Evolutionary conservation across 2,113 vertebrate genomes (phyloP).

Genomic region (Numida meleagris): DNA sequence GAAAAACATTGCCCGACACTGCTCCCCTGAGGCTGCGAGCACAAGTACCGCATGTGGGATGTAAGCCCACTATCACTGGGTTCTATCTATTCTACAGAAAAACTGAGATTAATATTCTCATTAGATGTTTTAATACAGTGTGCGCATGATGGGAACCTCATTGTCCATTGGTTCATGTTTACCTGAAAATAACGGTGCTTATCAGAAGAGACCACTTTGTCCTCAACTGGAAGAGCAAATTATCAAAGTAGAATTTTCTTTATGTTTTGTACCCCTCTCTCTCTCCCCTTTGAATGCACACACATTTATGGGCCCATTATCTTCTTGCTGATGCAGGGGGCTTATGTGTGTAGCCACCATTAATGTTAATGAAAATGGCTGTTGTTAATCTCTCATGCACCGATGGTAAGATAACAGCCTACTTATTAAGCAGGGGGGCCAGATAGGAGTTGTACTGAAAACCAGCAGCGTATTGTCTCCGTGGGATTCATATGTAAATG

Average conservation of each 20-base stretch:
- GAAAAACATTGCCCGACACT: not conserved
- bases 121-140: not conserved
- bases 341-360: conserved; percentile 2
- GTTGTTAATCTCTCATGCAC: not conserved
- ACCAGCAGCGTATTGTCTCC: not conserved
- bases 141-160: not conserved
- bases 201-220: conserved; percentile 19
- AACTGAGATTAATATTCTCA: conserved; percentile 19
- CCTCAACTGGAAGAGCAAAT: conserved; percentile 38
- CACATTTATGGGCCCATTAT: conserved; percentile 19
- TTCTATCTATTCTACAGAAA: not conserved
- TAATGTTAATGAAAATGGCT: conserved; percentile 55
- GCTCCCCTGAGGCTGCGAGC: conserved; percentile 25
- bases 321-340: not conserved
- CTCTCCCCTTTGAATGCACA: not conserved
- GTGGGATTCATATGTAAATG: not conserved
- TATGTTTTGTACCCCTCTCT: not conserved
- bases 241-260: not conserved
- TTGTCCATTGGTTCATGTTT: not conserved
- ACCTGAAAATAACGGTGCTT: conserved; percentile 17
- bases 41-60: not conserved
- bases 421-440: not conserved
- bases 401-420: conserved; percentile 18
- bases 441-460: not conserved
- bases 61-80: rapidly evolving